These are phyloP conservation scores for Stegodyphus dumicola DNA, from an alignment of 1,140 invertebrate genomes.

Conservation along the genomic window DNA sequence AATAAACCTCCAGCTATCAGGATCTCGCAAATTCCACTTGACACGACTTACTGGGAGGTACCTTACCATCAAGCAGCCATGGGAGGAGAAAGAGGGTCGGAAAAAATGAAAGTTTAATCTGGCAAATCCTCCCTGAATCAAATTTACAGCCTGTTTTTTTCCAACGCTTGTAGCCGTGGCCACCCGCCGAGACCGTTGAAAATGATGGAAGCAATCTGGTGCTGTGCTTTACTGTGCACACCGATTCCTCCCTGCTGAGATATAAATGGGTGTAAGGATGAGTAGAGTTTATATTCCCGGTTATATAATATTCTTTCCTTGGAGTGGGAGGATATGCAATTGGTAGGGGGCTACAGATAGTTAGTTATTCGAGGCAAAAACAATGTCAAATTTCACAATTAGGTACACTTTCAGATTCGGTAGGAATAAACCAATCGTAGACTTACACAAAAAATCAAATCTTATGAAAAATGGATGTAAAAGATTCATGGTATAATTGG, in stretches of 20 bases:
- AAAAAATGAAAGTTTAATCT: slow-evolving; percentile 24
- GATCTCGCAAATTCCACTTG: slow-evolving; percentile 26
- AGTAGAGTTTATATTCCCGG: too few relatives aligned
- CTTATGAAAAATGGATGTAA: too few relatives aligned
- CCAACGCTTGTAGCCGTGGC: not conserved
- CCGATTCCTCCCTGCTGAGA: not conserved
- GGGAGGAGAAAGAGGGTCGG: not conserved
- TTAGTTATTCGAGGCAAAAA: too few relatives aligned
- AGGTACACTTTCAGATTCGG: too few relatives aligned
- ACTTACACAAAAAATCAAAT: too few relatives aligned
- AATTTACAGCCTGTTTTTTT: slow-evolving; percentile 19
- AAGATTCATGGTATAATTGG: too few relatives aligned
- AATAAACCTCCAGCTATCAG: slow-evolving; percentile 16
- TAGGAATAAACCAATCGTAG: too few relatives aligned
- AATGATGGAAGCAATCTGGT: slow-evolving; percentile 14
- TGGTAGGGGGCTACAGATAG: too few relatives aligned
- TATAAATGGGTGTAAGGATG: not conserved
- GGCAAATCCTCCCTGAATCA: slow-evolving; percentile 20
- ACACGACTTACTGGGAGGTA: slow-evolving; percentile 22
- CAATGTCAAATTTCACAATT: too few relatives aligned
- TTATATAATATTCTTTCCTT: too few relatives aligned
- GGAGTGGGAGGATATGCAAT: too few relatives aligned
- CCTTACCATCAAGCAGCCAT: not conserved
- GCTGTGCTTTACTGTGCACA: slow-evolving; percentile 19
- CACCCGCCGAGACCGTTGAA: slow-evolving; percentile 8